A percentile compares a stretch with the other conserved stretches of the same genome.
Evolutionary conservation across 1,140 invertebrate genomes (phyloP).

Genomic region (Listronotus oregonensis): DNA sequence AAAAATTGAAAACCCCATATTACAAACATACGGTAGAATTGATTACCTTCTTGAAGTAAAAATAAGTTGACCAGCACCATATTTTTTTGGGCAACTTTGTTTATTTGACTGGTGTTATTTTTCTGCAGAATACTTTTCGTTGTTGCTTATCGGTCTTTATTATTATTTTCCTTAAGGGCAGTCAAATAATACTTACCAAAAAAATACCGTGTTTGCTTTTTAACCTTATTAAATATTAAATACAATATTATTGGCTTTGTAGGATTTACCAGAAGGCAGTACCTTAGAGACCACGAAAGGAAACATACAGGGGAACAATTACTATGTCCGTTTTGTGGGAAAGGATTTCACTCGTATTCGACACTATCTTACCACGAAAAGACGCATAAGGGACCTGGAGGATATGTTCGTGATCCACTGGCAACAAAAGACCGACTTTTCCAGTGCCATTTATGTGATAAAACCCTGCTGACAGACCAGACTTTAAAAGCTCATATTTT

Average conservation of each 20-base stretch:
- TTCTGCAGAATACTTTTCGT: no score
- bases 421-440: conserved; percentile 21
- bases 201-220: no score
- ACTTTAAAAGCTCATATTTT: conserved; percentile 33
- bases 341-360: conserved; percentile 35
- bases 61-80: no score
- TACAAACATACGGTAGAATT: no score
- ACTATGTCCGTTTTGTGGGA: conserved; percentile 31
- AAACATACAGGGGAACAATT: conserved; percentile 34
- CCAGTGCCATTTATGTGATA: conserved; percentile 30
- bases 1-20: no score
- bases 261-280: conserved; percentile 32
- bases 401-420: conserved; percentile 14
- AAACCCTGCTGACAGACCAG: conserved; percentile 25
- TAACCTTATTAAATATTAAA: not conserved
- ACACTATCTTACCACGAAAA: conserved; percentile 33
- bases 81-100: no score
- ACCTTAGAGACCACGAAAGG: conserved; percentile 32
- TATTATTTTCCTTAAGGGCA: no score
- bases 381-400: conserved; percentile 22
- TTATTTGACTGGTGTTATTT: no score
- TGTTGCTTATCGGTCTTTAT: no score
- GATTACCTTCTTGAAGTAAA: no score
- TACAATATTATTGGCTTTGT: not conserved
- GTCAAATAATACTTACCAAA: no score